A percentile compares a stretch with the other conserved stretches of the same genome.
Conservation (phyloP, 2,797 vertebrate species). For the Lepus townsendii region DNA sequence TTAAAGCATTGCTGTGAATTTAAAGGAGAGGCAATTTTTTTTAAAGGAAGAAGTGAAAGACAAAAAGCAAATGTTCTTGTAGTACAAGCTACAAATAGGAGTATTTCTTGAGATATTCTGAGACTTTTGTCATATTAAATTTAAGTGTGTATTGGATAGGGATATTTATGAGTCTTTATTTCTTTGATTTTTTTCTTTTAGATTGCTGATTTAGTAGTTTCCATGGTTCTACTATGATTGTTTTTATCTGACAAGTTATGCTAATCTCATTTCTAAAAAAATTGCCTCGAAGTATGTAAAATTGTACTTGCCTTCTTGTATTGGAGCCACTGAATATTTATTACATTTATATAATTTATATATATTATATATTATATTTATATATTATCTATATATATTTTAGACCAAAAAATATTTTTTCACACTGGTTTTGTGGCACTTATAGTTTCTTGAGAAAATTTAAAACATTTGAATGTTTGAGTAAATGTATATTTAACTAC, state of each 20-base stretch:
- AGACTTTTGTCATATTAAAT: background rate
- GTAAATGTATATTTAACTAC: background rate
- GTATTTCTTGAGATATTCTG: background rate
- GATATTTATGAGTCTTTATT: background rate
- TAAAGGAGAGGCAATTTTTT: background rate
- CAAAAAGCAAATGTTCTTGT: background rate
- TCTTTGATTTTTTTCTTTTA: background rate
- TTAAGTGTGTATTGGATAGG: background rate
- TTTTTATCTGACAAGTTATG: slow-evolving; percentile 16
- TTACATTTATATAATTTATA: too few species aligned
- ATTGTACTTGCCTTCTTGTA: background rate
- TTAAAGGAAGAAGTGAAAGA: slow-evolving; percentile 12
- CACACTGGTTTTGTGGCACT: background rate
- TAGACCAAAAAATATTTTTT: background rate
- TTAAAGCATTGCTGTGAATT: slow-evolving; percentile 18
- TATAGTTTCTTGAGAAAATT: background rate
- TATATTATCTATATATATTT: background rate
- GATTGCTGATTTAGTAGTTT: background rate
- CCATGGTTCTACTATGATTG: background rate
- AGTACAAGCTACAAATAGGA: background rate
- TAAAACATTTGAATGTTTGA: slow-evolving; percentile 17
- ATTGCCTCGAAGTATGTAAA: background rate
- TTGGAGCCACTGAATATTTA: background rate
- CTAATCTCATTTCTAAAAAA: slow-evolving; percentile 48
- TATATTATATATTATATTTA: too few species aligned